Evolutionary conservation across 92 coral and sea anemone species (phyloP).

Genomic region (Paragorgia papillata): DNA sequence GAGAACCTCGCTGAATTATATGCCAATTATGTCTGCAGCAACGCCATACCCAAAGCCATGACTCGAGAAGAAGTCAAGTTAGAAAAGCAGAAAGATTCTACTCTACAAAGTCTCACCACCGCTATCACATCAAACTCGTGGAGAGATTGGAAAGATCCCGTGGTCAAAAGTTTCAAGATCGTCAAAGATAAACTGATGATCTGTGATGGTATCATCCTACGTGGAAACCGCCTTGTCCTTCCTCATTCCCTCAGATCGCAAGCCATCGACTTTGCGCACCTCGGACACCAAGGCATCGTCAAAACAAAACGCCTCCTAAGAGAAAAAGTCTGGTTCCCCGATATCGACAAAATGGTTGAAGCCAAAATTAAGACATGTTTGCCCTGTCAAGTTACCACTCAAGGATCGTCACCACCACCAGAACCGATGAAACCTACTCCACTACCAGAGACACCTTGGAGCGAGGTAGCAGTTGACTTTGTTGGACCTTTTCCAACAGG

Average conservation of each 20-base stretch:
- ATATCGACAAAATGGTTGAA: too few relatives aligned
- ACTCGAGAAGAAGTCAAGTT: slow-evolving; percentile 17
- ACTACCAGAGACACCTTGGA: slow-evolving; percentile 6
- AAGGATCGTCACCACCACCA: background rate
- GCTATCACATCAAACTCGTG: too few relatives aligned
- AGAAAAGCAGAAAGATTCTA: slow-evolving; percentile 29
- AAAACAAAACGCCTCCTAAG: slow-evolving; percentile 17
- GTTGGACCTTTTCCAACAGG: slow-evolving; percentile 13
- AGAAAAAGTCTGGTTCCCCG: slow-evolving; percentile 22
- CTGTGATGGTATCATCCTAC: background rate
- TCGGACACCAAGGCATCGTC: slow-evolving; percentile 20
- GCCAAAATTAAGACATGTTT: background rate
- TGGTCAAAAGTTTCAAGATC: too few relatives aligned
- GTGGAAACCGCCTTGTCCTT: background rate
- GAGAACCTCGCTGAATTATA: slow-evolving; percentile 1
- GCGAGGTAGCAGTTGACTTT: slow-evolving; percentile 9
- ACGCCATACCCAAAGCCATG: slow-evolving; percentile 24
- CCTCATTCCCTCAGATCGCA: background rate
- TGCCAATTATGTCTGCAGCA: slow-evolving; percentile 29
- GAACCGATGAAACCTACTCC: too few relatives aligned
- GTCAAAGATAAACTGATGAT: background rate
- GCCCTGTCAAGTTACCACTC: slow-evolving; percentile 1
- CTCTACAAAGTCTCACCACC: slow-evolving; percentile 4
- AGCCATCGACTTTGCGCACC: too few relatives aligned
- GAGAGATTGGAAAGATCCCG: too few relatives aligned